phyloP scores from a whole-genome alignment of 2,113 vertebrate genomes.

The Zapornia atra region DNA sequence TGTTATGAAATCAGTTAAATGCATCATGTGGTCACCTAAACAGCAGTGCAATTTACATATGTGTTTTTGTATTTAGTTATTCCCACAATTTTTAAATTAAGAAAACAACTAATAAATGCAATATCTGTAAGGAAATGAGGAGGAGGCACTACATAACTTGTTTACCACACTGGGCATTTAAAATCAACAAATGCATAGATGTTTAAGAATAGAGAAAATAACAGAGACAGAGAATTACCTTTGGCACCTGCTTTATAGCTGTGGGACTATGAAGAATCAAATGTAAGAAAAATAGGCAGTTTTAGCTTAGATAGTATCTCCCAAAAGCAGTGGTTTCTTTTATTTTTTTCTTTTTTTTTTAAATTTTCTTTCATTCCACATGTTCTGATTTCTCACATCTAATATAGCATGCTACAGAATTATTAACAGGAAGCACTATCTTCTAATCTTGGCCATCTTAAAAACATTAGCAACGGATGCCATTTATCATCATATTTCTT shows the following conservation, averaged over 20 bases:
- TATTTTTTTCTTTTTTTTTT: background rate
- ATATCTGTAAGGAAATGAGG: background rate
- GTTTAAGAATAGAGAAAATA: background rate
- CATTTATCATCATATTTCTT: slow-evolving; percentile 72
- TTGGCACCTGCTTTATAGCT: background rate
- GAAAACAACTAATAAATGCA: background rate
- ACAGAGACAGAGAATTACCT: background rate
- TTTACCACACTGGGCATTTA: background rate
- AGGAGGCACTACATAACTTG: background rate
- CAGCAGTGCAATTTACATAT: background rate
- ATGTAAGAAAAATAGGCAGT: background rate
- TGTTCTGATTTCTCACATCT: background rate
- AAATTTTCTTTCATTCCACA: background rate
- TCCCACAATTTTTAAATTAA: background rate
- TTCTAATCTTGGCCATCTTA: slow-evolving; percentile 56
- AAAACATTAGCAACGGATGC: slow-evolving; percentile 58
- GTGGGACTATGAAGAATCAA: background rate
- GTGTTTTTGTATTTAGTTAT: background rate
- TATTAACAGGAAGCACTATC: slow-evolving; percentile 39
- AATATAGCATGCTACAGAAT: background rate
- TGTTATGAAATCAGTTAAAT: background rate
- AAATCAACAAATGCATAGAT: background rate
- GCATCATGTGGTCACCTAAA: background rate
- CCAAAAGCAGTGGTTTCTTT: background rate
- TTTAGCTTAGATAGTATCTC: background rate